Evolutionary conservation across 2,888 invertebrate species (phyloP), one percentile per base, ranked within the genome.

Genomic region (Pimpla rufipes): DNA sequence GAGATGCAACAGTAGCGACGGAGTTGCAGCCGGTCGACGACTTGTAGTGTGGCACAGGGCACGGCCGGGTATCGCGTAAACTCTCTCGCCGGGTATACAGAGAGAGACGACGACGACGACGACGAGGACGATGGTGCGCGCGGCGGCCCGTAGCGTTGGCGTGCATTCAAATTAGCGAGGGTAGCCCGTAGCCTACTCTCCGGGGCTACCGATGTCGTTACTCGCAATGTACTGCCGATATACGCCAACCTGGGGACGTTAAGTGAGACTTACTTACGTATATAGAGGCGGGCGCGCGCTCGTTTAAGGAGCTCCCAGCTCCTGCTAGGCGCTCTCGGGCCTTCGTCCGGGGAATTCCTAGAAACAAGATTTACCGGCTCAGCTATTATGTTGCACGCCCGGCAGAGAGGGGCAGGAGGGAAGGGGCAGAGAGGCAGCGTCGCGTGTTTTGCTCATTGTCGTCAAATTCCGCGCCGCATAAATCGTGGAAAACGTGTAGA

Each of bases 111-210:
- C n/a, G 21, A 16, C 21, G 18, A 16, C 7, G 16, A 42, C 11
- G 7, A 67, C 29, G 29, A 47, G 4, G 10, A 68, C 29, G 8
- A 11, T 4, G 29, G n/a, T 7, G 29, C 5, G n/a, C 37, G n/a
- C 7, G 10, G 45, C 13, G n/a, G 47, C 59, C 71, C 50, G 76
- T 80, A 52, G 73, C 79, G 79, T 83, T 79, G 83, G 79, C 80
- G 75, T 83, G 81, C 83, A 85, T 83, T 86, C 81, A 86, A 86
- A 86, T 86, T 85, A 85, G 86, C 74, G 62, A 73, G 73, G 79
- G 77, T 81, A 29, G 29, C 29, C 71, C 79, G 79, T 74, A 79
- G 79, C 77, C 82, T 77, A 83, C 78, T 77, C 77, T 40, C 55
- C 55, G 52, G 37, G 75, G 83, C 67, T 80, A 76, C 82, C 85